phyloP scores from a whole-genome alignment of 2,888 invertebrate species.

The Laothoe populi region DNA sequence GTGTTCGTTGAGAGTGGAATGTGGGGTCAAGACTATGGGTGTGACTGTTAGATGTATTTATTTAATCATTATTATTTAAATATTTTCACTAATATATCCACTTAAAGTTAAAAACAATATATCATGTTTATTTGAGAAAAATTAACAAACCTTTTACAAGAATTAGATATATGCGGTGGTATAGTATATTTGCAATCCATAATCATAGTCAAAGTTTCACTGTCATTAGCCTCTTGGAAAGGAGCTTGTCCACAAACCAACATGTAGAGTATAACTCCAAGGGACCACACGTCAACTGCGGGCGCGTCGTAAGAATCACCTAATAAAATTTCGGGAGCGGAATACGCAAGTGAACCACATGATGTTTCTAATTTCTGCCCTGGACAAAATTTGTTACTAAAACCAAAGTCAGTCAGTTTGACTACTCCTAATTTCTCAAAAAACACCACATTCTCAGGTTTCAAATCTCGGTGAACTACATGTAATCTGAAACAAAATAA shows the following conservation, averaged over 20 bases:
- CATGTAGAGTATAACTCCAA: constrained; percentile 99
- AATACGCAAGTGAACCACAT: constrained; percentile 99
- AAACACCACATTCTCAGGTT: constrained; percentile 99
- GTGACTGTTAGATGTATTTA: too few relatives aligned
- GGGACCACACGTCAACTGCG: constrained; percentile 99
- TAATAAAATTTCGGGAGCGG: constrained; percentile 98
- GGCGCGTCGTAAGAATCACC: constrained; percentile 99
- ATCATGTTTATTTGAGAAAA: neutral
- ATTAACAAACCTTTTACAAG: constrained; percentile 89
- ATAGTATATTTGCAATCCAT: constrained; percentile 99
- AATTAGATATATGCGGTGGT: constrained; percentile 93
- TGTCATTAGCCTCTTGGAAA: constrained; percentile 99
- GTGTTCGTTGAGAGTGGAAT: too few relatives aligned
- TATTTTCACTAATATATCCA: too few relatives aligned
- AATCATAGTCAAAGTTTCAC: constrained; percentile 99
- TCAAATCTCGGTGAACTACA: constrained; percentile 94
- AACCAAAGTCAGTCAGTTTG: constrained; percentile 99
- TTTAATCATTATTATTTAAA: too few relatives aligned
- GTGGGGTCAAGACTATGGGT: too few relatives aligned
- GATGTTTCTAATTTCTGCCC: constrained; percentile 99
- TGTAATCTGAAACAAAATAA: constrained; percentile 77
- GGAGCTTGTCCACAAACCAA: constrained; percentile 98
- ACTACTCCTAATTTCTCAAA: constrained; percentile 98
- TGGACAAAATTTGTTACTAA: constrained; percentile 97
- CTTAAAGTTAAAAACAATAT: too few relatives aligned